Base-by-base conservation (phyloP, 2,888 invertebrate genomes). In the Drosophila mulleri region DNA sequence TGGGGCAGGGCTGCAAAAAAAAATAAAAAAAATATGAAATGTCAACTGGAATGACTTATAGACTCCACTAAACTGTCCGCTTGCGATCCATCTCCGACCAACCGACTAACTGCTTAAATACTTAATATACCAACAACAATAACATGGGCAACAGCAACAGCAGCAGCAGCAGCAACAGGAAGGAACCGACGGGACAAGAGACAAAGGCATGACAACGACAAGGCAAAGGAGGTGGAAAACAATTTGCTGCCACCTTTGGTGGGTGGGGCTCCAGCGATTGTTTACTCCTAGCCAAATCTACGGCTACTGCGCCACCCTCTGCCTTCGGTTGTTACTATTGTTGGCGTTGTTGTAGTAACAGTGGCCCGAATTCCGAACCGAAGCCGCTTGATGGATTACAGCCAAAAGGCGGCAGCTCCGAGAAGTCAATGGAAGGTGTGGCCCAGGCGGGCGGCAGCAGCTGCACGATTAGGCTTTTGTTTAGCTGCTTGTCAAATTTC, bases 401-500 rank as follows among this genome's bases (percentile, higher is more conserved):
- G 75, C 71, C 74, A 77, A 88, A 86, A 88, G 86, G 85, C 86
- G 78, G 82, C 74, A 78, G 73, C 72, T 61, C 54, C 66, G 60
- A 67, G 59, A 58, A 71, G 26, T 12, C 54, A 66, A 73, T 64
- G 67, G 35, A 60, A 73, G 75, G 83, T 77, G 83, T 77, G 68
- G 67, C 73, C 45, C 32, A 63, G 52, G 45, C 39, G 16, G 58
- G 44, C 20, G 54, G 11, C 48, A 53, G 69, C 82, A 78, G 78
- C 82, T 82, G 85, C 78, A 83, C 87, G 86, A 88, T 87, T 88
- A 87, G 82, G 86, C 82, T 78, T 87, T 87, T 88, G 88, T 88
- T 88, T 86, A 86, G 82, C 67, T 80, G 72, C 77, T 82, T 88
- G 88, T 83, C 82, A 83, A 88, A 83, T 78, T 78, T 86, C 82